Percentiles rank a stretch among this genome's conserved stretches.
Evolutionary conservation across 2,797 vertebrate species (phyloP).

Genomic region (Clarias laeviceps): DNA sequence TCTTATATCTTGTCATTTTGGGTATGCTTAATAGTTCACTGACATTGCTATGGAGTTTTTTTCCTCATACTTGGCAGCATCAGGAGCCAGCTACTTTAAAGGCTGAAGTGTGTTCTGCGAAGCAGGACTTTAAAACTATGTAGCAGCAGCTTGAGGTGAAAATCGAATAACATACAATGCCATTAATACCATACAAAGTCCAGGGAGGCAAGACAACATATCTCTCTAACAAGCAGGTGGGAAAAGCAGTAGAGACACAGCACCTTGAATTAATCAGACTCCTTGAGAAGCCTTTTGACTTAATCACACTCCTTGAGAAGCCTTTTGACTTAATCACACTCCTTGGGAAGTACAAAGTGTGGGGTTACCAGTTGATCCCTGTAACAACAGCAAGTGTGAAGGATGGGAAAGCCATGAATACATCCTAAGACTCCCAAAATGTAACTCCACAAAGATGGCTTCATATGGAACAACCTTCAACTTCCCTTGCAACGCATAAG

Average conservation of each 20-base stretch:
- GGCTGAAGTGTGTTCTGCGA: not conserved
- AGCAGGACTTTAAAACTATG: not conserved
- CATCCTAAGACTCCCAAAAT: not conserved
- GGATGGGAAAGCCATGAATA: not conserved
- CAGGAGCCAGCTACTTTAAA: not conserved
- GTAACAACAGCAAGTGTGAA: not conserved
- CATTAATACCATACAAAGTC: not conserved
- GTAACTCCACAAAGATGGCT: not conserved
- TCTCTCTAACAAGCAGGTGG: constrained; percentile 20
- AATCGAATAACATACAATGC: not conserved
- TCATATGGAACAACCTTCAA: not conserved
- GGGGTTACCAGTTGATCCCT: not conserved
- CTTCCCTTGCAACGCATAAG: not conserved
- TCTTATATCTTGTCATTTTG: not conserved
- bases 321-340: not conserved
- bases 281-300: not conserved
- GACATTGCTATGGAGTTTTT: not conserved
- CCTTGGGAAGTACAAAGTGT: constrained; percentile 1
- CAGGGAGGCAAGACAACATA: constrained; percentile 29
- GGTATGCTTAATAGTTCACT: constrained; percentile 16
- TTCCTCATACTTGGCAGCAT: not conserved
- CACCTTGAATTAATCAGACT: not conserved
- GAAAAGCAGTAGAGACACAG: not conserved
- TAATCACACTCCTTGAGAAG: not conserved
- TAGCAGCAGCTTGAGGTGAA: constrained; percentile 12